Evolutionary conservation across 1,140 invertebrate species (phyloP).

Genomic region (Apocrypta bakeri): DNA sequence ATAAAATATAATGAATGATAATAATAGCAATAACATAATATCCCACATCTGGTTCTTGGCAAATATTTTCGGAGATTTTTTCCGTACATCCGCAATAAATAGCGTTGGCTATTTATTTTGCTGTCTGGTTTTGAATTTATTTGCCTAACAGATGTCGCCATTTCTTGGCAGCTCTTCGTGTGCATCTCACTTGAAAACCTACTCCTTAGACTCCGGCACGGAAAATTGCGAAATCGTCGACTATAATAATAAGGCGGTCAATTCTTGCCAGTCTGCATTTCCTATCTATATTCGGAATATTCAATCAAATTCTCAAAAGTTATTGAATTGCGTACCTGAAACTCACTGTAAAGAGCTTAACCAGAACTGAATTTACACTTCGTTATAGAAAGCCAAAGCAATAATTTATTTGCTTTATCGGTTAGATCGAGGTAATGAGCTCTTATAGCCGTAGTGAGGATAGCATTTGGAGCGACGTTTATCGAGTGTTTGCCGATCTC

Average conservation of each 20-base stretch:
- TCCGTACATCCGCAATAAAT: slow-evolving; percentile 7
- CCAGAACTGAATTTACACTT: neutral
- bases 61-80: neutral
- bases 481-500: slow-evolving; percentile 55
- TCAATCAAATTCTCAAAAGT: too few species aligned
- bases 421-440: slow-evolving; percentile 23
- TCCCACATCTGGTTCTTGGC: neutral
- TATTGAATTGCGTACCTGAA: too few species aligned
- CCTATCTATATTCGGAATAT: too few species aligned
- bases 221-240: neutral
- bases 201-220: neutral
- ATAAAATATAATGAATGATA: too few species aligned
- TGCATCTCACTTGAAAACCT: slow-evolving; percentile 3
- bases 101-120: neutral
- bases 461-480: slow-evolving; percentile 39
- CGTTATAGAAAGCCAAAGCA: neutral
- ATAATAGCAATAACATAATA: slow-evolving; percentile 4
- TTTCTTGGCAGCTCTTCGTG: slow-evolving; percentile 3
- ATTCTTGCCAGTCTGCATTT: neutral
- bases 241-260: neutral
- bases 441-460: neutral
- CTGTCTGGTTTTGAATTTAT: slow-evolving; percentile 19
- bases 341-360: neutral
- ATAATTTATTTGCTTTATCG: slow-evolving; percentile 12
- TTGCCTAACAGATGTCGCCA: slow-evolving; percentile 4